Evolutionary conservation across 2,113 vertebrate species (phyloP).

Genomic region (Isichthys henryi): DNA sequence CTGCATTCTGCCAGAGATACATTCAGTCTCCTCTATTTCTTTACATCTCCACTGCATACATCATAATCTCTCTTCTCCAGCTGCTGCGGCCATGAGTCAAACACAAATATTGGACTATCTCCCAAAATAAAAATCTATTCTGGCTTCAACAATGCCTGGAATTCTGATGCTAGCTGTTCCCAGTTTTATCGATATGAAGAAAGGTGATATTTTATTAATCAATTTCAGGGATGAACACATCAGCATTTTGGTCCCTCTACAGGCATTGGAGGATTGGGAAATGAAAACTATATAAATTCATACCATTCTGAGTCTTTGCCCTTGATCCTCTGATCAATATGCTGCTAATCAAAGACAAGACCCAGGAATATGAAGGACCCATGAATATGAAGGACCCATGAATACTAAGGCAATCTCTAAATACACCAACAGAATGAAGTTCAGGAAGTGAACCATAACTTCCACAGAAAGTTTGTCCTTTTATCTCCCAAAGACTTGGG

Average conservation of each 20-base stretch:
- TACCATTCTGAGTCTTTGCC: constrained; percentile 35
- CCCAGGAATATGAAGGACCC: constrained; percentile 27
- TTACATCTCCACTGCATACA: background rate
- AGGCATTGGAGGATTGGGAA: constrained; percentile 36
- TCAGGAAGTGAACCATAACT: constrained; percentile 16
- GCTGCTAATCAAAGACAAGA: constrained; percentile 23
- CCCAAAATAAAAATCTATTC: background rate
- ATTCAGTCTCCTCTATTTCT: background rate
- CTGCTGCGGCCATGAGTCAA: background rate
- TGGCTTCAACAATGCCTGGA: background rate
- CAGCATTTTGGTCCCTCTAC: constrained; percentile 45
- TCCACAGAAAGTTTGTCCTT: constrained; percentile 20
- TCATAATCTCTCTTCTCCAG: background rate
- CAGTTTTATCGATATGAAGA: constrained; percentile 33
- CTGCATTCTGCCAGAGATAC: background rate
- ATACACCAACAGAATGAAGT: constrained; percentile 7
- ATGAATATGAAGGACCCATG: background rate
- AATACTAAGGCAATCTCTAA: background rate
- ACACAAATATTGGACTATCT: background rate
- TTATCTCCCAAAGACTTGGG: background rate
- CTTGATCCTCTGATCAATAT: constrained; percentile 44
- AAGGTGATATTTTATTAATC: constrained; percentile 13
- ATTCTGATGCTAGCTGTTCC: constrained; percentile 15
- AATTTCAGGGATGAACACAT: constrained; percentile 38
- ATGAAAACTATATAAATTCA: constrained; percentile 42